Conservation (phyloP, 37 sponge, comb jelly and placozoan genomes). For the Eunapius fragilis region DNA sequence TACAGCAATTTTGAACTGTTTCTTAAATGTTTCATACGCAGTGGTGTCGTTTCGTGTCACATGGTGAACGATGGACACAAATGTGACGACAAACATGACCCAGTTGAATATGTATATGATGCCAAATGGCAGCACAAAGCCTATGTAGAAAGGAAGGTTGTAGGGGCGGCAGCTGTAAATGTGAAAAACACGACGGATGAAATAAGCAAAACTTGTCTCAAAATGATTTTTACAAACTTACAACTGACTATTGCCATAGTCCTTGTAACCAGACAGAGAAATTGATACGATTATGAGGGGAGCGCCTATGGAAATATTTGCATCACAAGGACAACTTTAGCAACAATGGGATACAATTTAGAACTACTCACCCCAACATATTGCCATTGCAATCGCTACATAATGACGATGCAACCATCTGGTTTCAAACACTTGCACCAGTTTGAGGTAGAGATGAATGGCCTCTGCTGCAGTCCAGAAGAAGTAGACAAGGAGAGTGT, state of each 20-base stretch:
- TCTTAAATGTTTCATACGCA: neutral
- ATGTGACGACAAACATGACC: conserved; percentile 41
- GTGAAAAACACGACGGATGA: too few species aligned
- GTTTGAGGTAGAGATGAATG: conserved; percentile 25
- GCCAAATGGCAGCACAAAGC: conserved; percentile 49
- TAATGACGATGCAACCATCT: neutral
- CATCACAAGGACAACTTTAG: too few species aligned
- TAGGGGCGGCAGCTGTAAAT: conserved; percentile 51
- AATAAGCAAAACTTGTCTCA: neutral
- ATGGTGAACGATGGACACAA: conserved; percentile 7
- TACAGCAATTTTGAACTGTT: conserved; percentile 34
- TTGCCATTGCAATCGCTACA: neutral
- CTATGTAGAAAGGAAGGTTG: conserved; percentile 55
- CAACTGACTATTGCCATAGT: conserved; percentile 16
- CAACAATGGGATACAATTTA: neutral
- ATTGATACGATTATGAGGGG: conserved; percentile 36
- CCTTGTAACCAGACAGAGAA: conserved; percentile 32
- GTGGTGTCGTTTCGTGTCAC: neutral
- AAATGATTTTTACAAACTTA: conserved; percentile 3
- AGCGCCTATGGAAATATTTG: conserved; percentile 12
- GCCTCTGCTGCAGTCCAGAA: conserved; percentile 52
- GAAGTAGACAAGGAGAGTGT: conserved; percentile 61
- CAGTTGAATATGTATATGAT: conserved; percentile 61
- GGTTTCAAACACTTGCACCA: conserved; percentile 1
- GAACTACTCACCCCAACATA: conserved; percentile 6